Percentiles rank a stretch among this genome's conserved stretches.
Evolutionary conservation across 2,113 vertebrate genomes (phyloP).

Genomic region (Semicossyphus pulcher): DNA sequence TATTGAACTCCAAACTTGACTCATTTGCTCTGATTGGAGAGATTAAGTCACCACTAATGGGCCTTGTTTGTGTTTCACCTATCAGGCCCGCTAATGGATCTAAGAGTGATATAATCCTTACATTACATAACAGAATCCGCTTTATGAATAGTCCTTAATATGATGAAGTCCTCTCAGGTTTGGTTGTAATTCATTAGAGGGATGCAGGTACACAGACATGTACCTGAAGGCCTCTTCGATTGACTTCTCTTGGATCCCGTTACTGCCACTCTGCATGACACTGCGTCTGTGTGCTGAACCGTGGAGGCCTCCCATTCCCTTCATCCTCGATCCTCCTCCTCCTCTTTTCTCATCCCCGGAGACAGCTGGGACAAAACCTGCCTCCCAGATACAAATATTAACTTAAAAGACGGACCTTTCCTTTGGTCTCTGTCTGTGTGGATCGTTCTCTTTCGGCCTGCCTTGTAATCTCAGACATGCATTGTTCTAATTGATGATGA

Average conservation of each 20-base stretch:
- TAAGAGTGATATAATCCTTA: not conserved
- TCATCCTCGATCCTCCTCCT: not conserved
- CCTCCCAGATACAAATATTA: conserved; percentile 45
- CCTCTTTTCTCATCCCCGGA: conserved; percentile 10
- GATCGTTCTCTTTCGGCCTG: not conserved
- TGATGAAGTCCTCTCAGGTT: not conserved
- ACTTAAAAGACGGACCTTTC: conserved; percentile 17
- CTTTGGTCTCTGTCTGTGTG: conserved; percentile 7
- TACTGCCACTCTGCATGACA: conserved; percentile 42
- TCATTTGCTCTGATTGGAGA: too few relatives aligned
- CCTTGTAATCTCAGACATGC: not conserved
- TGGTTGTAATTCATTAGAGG: conserved; percentile 1
- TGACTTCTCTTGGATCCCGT: conserved; percentile 48
- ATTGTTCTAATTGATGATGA: conserved; percentile 55
- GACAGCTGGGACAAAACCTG: conserved; percentile 58
- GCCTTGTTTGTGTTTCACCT: too few relatives aligned
- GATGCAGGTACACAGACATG: conserved; percentile 20
- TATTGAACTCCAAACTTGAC: too few relatives aligned
- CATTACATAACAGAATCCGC: not conserved
- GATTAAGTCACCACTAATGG: too few relatives aligned
- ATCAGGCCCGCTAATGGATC: too few relatives aligned
- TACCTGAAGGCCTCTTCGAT: conserved; percentile 42
- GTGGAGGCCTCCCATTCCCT: conserved; percentile 9
- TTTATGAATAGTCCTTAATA: not conserved
- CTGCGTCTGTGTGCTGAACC: conserved; percentile 12